Evolutionary conservation across 2,797 vertebrate species (phyloP).

Genomic region (Scolopax rusticola): DNA sequence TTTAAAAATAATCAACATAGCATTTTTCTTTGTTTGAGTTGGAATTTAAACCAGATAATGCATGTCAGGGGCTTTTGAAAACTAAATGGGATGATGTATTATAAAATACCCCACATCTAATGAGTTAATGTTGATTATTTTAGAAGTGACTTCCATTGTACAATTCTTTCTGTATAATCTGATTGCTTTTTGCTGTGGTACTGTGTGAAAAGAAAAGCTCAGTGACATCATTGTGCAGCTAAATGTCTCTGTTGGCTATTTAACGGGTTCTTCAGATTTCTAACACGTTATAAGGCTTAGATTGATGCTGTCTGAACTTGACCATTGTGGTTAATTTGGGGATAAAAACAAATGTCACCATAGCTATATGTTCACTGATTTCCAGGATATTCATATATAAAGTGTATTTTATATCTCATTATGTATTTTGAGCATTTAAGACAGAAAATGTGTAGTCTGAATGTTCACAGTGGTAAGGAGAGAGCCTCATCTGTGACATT

Average conservation of each 20-base stretch:
- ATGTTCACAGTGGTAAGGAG: background rate
- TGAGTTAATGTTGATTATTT: constrained; percentile 17
- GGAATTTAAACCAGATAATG: constrained; percentile 42
- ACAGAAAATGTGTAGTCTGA: background rate
- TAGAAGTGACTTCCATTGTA: background rate
- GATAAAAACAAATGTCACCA: background rate
- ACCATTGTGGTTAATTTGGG: background rate
- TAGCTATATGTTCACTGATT: background rate
- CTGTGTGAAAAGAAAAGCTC: background rate
- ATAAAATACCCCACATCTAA: background rate
- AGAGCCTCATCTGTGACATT: background rate
- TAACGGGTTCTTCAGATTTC: background rate
- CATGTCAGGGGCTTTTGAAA: background rate
- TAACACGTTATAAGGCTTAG: background rate
- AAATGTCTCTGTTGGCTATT: background rate
- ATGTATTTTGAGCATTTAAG: background rate
- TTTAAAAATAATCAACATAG: constrained; percentile 7
- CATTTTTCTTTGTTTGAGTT: constrained; percentile 28
- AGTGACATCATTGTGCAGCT: background rate
- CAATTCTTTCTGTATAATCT: background rate
- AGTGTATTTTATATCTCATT: background rate
- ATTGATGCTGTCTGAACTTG: background rate
- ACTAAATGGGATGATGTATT: background rate
- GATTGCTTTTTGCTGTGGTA: background rate
- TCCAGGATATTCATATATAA: background rate